Percentiles rank a stretch among this genome's conserved stretches.
Conservation (phyloP, 2,113 vertebrate species). For the Sylvilagus bachmani region DNA sequence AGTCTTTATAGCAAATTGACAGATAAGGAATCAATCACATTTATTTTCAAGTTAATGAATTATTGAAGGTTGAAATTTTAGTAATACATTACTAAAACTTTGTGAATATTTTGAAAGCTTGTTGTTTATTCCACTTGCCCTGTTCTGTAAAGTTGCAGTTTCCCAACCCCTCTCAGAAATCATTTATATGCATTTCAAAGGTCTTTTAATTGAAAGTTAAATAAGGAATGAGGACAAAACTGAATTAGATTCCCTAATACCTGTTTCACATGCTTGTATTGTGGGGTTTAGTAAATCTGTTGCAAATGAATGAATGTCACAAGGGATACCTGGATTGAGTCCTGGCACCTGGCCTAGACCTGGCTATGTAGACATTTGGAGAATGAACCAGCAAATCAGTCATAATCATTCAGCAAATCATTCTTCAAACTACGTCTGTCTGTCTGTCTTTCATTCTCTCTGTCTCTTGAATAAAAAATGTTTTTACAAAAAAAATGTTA, state of each 20-base stretch:
- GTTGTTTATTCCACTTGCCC: conserved; percentile 5
- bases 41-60: conserved; percentile 40
- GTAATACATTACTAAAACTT: conserved; percentile 25
- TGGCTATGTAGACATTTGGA: too few species aligned
- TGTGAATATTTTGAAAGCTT: background rate
- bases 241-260: conserved; percentile 50
- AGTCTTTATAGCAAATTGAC: background rate
- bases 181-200: conserved; percentile 39
- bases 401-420: too few species aligned
- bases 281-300: conserved; percentile 40
- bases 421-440: too few species aligned
- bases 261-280: background rate
- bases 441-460: too few species aligned
- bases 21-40: background rate
- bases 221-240: background rate
- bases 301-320: conserved; percentile 21
- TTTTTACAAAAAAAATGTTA: background rate
- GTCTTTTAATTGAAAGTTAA: conserved; percentile 53
- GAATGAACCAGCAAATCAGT: too few species aligned
- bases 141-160: background rate
- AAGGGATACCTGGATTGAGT: too few species aligned
- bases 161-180: conserved; percentile 22
- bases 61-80: background rate
- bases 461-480: too few species aligned
- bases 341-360: too few species aligned